These are phyloP conservation scores for Pasiphila rectangulata DNA, from an alignment of 2,888 invertebrate species.

Conservation along the genomic window DNA sequence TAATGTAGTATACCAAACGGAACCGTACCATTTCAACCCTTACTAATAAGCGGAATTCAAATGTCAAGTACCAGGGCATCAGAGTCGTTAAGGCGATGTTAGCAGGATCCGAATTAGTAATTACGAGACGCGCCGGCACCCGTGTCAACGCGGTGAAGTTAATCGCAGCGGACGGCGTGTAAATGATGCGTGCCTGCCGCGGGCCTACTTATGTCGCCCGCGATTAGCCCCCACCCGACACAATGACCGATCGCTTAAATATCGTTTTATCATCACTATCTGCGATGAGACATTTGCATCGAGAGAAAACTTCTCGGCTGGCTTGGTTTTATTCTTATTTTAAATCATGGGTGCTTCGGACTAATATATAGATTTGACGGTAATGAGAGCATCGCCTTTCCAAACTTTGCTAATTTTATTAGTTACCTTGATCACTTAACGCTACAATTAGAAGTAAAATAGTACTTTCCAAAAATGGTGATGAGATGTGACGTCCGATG, in stretches of 20 bases:
- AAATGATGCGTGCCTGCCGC: conserved; percentile 71
- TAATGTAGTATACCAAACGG: too few relatives aligned
- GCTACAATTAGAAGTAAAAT: too few relatives aligned
- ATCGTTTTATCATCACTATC: conserved; percentile 21
- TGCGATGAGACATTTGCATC: background rate
- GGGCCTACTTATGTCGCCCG: conserved; percentile 60
- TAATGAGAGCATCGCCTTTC: too few relatives aligned
- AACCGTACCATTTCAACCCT: conserved; percentile 30
- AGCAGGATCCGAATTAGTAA: conserved; percentile 55
- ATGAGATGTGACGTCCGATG: too few relatives aligned
- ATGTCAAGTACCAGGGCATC: conserved; percentile 43
- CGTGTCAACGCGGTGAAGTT: conserved; percentile 60
- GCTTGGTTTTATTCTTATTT: background rate
- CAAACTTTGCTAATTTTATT: too few relatives aligned
- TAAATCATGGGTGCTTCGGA: too few relatives aligned
- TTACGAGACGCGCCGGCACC: conserved; percentile 55
- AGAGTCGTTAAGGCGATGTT: conserved; percentile 46
- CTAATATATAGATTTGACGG: too few relatives aligned
- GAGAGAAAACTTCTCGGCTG: background rate
- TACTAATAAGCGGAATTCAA: conserved; percentile 47
- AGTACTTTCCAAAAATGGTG: too few relatives aligned
- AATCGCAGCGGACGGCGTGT: conserved; percentile 65
- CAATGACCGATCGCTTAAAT: conserved; percentile 53
- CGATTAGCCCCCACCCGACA: conserved; percentile 60
- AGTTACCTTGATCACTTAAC: too few relatives aligned